phyloP scores from a whole-genome alignment of 2,113 vertebrate genomes.

The Centropristis striata region DNA sequence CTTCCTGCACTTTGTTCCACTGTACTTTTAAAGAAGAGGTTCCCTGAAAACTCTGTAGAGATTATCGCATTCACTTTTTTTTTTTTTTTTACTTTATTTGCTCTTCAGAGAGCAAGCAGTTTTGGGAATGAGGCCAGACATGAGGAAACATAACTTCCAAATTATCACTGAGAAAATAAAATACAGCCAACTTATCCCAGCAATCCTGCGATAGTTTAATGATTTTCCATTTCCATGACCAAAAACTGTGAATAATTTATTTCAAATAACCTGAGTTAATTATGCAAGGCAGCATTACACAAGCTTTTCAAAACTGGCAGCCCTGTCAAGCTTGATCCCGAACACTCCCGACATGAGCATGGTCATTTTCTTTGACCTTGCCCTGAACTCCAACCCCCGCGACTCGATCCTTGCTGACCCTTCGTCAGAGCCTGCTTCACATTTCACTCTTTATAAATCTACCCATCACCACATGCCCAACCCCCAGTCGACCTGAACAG shows the following conservation, averaged over 20 bases:
- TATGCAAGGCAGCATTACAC: conserved; percentile 36
- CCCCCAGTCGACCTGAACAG: conserved; percentile 39
- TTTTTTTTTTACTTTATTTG: not conserved
- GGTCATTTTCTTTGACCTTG: conserved; percentile 64
- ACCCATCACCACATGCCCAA: conserved; percentile 44
- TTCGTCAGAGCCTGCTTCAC: conserved; percentile 51
- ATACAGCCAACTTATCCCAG: not conserved
- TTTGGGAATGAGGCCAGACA: conserved; percentile 1
- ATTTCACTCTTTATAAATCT: conserved; percentile 82
- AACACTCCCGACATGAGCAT: conserved; percentile 9
- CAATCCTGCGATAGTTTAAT: not conserved
- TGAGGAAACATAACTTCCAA: not conserved
- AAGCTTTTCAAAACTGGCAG: conserved; percentile 32
- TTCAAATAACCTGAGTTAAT: conserved; percentile 34
- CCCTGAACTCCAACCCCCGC: conserved; percentile 72
- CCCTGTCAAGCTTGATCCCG: conserved; percentile 2
- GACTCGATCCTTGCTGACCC: conserved; percentile 56
- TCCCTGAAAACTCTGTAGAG: conserved; percentile 13
- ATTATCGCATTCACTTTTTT: not conserved
- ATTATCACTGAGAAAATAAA: conserved; percentile 28
- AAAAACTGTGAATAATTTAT: conserved; percentile 29
- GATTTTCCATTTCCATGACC: conserved; percentile 16
- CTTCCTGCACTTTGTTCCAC: conserved; percentile 31
- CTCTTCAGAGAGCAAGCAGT: not conserved
- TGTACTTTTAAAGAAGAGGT: not conserved